Evolutionary conservation across 1,140 invertebrate species (phyloP), one percentile per base, ranked within the genome.

Genomic region (Temnothorax longispinosus): DNA sequence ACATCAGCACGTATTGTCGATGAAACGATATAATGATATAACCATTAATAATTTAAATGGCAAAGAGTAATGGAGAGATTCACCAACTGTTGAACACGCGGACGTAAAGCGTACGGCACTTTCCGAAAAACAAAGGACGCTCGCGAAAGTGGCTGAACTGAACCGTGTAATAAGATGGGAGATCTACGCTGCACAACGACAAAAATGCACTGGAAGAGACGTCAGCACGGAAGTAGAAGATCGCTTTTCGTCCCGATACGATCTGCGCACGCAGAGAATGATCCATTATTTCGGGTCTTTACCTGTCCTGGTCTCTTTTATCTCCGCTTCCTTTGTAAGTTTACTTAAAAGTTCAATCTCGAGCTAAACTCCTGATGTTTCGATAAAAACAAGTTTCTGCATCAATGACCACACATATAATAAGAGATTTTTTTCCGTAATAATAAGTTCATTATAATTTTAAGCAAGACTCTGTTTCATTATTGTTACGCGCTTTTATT

Each of bases 111-210:
- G 21, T 21, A 32, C 15, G 15, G 50, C 41, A 54, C 10, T 54
- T 3, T 69, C 8, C 35, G 32, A 54, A 65, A 81, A 44, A 69
- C 47, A 81, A 81, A 81, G 47, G 21, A 56, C 2, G 1, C 3
- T 80, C 18, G 6, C 35, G 77, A 81, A 81, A 81, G 35, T 81
- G 35, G 64, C n/a, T 56, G 62, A 81, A 81, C 62, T 81, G 64
- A 32, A 71, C 77, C 47, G 47, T 81, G n/a, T 41, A 69, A 54
- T 32, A 54, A 69, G n/a, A 71, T 1, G 47, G 15, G 56, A 41
- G n/a, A 69, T 80, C 47, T 52, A 38, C 44, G n/a, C 41, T 54
- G 62, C 3, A 41, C 7, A 11, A 21, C 35, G n/a, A 81, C 15
- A 69, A 81, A 71, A 78, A 21, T 18, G 11, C 2, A 8, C 10